Conservation (phyloP, 2,113 vertebrate genomes). For the Cryptotis parvus region DNA sequence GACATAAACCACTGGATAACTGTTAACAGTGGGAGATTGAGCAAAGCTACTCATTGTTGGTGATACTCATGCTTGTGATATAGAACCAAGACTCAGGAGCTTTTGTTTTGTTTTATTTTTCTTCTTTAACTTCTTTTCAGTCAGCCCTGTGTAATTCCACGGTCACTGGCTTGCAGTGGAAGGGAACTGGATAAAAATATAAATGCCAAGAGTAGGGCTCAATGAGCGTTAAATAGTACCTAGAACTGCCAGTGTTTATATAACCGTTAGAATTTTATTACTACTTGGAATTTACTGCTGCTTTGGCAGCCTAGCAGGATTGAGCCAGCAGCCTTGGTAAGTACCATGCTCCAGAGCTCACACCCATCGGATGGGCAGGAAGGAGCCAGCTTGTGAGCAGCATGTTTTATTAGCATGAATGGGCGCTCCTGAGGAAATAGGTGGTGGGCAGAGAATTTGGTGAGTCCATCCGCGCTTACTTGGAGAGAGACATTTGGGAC, state of each 20-base stretch:
- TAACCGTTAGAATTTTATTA: conserved; percentile 32
- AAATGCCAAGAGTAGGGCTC: background rate
- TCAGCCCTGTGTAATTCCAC: background rate
- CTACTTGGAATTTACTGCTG: background rate
- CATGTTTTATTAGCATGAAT: background rate
- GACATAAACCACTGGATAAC: conserved; percentile 12
- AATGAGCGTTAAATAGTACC: background rate
- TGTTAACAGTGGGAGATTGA: background rate
- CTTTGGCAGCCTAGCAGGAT: conserved; percentile 1
- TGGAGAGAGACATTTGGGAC: conserved; percentile 21
- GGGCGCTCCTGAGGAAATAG: background rate
- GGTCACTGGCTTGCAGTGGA: background rate
- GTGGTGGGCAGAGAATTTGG: background rate
- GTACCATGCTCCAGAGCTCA: background rate
- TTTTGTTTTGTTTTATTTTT: background rate
- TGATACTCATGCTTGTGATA: background rate
- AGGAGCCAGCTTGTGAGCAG: background rate
- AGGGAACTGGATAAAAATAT: background rate
- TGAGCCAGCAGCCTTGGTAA: background rate
- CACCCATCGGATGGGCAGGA: background rate
- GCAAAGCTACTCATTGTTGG: conserved; percentile 7
- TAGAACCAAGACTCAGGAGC: no score
- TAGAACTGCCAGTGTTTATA: background rate
- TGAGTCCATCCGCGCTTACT: background rate
- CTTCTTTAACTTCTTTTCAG: background rate